A percentile compares a stretch with the other conserved stretches of the same genome.
Conservation (phyloP, 2,113 vertebrate species). For the Crotalus viridis region DNA sequence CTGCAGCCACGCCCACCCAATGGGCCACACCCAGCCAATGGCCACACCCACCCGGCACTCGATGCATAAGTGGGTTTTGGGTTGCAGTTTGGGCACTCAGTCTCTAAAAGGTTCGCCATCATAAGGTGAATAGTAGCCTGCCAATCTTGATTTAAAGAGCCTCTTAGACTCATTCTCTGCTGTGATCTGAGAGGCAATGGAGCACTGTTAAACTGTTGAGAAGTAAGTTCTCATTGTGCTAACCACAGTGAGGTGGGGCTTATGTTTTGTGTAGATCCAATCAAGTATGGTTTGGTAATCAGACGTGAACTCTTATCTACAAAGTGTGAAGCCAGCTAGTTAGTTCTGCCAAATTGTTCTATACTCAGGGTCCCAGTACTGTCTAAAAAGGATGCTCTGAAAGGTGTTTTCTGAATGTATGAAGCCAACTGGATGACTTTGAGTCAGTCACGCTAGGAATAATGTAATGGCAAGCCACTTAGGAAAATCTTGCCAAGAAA, state of each 20-base stretch:
- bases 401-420: background rate
- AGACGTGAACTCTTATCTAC: background rate
- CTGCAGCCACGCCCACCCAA: too few relatives aligned
- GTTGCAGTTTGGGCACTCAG: too few relatives aligned
- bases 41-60: too few relatives aligned
- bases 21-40: too few relatives aligned
- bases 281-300: background rate
- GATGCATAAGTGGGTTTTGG: too few relatives aligned
- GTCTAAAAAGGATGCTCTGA: too few relatives aligned
- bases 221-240: background rate
- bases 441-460: background rate
- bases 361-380: background rate
- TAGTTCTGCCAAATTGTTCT: background rate
- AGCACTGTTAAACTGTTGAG: background rate
- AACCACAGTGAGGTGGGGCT: background rate
- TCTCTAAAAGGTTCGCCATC: too few relatives aligned
- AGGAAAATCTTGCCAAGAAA: background rate
- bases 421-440: background rate
- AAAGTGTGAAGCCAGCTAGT: background rate
- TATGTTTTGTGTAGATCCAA: background rate
- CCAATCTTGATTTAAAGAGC: background rate
- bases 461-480: background rate
- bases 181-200: background rate
- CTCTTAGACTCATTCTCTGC: background rate
- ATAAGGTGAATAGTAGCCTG: background rate